Base-by-base conservation (phyloP, 2,797 vertebrate genomes). In the Poeciliopsis infans region DNA sequence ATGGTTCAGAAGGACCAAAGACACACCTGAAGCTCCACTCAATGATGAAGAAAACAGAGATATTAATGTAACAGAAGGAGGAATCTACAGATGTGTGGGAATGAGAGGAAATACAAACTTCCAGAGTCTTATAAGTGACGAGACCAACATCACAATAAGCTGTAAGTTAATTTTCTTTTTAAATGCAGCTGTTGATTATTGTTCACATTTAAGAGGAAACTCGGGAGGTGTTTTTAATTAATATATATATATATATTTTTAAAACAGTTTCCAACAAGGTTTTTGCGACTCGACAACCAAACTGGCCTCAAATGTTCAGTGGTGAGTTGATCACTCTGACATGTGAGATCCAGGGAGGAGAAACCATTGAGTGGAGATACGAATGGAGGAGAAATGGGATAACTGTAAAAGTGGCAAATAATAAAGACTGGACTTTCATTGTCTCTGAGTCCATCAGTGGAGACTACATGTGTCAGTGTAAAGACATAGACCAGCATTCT, bases 11-110 rank as follows among this genome's bases (percentile, higher is more conserved):
- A 0, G 4, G 7, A 51, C 33, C 7, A 1, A 7, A 11, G 4
- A 1, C 13, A 16, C 36, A 1, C 1, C 0, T 51, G 12, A n/a
- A 10, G 4, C 1, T 68, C 2, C 0, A 20, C 2, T 5, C 6
- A 33, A 13, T 36, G 4, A 6, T 10, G 13, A 18, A n/a, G 0
- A 12, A 41, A 41, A 43, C 75, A 43, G 25, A 76, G 12, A 53
- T 1, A 18, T 77, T 1, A 39, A 6, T 20, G 33, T 84, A 7
- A 46, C 71, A 28, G 0, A 75, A 20, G 73, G 46, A 36, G 83
- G 79, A 8, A 4, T 11, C 1, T 84, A 78, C 31, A 0, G 13
- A 25, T 84, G 79, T 64, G 0, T 3, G 0, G 61, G 15, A 36
- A 33, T 20, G 33, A 36, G 61, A 64, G 31, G 16, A 64, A 36